These are phyloP conservation scores for Rugalucina vietnamica DNA, from an alignment of 2,888 invertebrate species.

Conservation along the genomic window DNA sequence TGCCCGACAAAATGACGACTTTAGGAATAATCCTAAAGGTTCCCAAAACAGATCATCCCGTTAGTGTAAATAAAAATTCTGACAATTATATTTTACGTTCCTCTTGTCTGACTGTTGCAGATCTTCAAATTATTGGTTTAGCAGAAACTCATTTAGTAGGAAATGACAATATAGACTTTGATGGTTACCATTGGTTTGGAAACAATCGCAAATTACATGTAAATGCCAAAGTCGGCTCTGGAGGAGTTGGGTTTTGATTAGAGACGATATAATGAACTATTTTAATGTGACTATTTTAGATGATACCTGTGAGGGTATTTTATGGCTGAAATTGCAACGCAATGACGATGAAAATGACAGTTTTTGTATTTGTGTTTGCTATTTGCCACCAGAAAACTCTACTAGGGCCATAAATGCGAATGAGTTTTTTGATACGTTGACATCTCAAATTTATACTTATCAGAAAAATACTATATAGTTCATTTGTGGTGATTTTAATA, in stretches of 20 bases:
- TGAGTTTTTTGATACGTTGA: conserved; percentile 21
- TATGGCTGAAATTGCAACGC: conserved; percentile 20
- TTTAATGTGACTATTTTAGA: conserved; percentile 17
- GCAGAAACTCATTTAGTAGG: conserved; percentile 27
- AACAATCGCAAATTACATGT: conserved; percentile 31
- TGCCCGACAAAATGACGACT: neutral
- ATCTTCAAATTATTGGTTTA: conserved; percentile 34
- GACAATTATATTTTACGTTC: conserved; percentile 20
- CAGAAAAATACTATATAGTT: conserved; percentile 5
- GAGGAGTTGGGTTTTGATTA: conserved; percentile 29
- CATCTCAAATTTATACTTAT: conserved; percentile 9
- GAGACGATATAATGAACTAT: neutral
- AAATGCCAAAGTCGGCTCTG: conserved; percentile 28
- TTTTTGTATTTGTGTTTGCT: conserved; percentile 29
- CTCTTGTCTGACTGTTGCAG: neutral
- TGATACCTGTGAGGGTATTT: conserved; percentile 13
- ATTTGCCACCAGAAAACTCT: conserved; percentile 27
- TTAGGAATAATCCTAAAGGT: neutral
- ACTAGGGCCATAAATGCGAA: conserved; percentile 9
- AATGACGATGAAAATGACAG: neutral
- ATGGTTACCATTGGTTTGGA: conserved; percentile 29
- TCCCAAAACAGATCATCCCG: neutral
- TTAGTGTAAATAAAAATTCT: neutral
- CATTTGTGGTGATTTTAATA: conserved; percentile 19
- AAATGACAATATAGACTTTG: neutral